Percentiles rank a stretch among this genome's conserved stretches.
phyloP scores from a whole-genome alignment of 2,888 invertebrate species.

The Eugnorisma glareosa region DNA sequence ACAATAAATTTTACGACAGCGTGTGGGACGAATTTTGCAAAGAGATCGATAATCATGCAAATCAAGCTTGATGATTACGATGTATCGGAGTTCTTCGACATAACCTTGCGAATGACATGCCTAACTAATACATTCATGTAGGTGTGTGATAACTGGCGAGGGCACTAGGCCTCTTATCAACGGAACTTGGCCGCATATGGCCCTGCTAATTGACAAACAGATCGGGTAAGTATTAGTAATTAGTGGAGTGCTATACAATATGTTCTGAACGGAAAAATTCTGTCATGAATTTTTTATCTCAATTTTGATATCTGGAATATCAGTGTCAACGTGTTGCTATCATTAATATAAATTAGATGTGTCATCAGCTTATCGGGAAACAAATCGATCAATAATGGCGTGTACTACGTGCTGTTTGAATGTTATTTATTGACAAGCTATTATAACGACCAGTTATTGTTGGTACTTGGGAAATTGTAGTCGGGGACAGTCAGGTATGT shows the following conservation, averaged over 20 bases:
- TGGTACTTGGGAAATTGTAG: conserved; percentile 27
- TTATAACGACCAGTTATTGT: conserved; percentile 29
- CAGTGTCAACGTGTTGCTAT: conserved; percentile 49
- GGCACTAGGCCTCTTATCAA: conserved; percentile 71
- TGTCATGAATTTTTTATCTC: conserved; percentile 43
- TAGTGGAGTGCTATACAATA: conserved; percentile 43
- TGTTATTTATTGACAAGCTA: conserved; percentile 51
- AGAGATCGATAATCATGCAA: conserved; percentile 78
- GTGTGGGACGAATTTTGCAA: conserved; percentile 68
- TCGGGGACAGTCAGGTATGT: conserved; percentile 18
- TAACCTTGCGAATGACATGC: conserved; percentile 67
- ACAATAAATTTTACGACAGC: conserved; percentile 64
- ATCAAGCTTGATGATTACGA: conserved; percentile 65
- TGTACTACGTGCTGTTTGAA: conserved; percentile 31
- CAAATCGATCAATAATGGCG: conserved; percentile 59
- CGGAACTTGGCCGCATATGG: conserved; percentile 64
- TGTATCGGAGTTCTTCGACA: conserved; percentile 54
- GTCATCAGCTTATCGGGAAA: conserved; percentile 58
- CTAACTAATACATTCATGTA: conserved; percentile 69
- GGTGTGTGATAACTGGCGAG: conserved; percentile 71
- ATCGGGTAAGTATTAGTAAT: conserved; percentile 55
- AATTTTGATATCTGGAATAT: conserved; percentile 54
- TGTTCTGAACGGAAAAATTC: conserved; percentile 45
- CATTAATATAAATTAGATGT: conserved; percentile 60
- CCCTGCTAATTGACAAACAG: conserved; percentile 70